A percentile compares a stretch with the other conserved stretches of the same genome.
Conservation (phyloP, 2,888 invertebrate genomes). For the Heliconius sara region DNA sequence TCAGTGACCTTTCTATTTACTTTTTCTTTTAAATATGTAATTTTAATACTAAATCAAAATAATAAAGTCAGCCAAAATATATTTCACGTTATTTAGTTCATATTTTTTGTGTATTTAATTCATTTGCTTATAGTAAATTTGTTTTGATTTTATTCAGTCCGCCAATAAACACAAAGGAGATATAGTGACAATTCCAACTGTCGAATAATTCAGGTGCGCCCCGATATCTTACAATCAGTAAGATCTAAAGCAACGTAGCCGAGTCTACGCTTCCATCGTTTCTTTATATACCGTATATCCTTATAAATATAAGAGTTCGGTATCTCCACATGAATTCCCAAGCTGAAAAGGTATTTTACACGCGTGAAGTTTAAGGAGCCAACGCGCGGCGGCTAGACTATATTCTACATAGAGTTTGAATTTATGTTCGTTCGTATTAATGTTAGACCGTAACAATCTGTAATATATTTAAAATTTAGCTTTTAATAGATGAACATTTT, state of each 20-base stretch:
- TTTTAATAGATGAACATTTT: neutral
- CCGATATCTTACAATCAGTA: conserved; percentile 78
- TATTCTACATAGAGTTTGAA: conserved; percentile 61
- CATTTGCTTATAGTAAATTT: conserved; percentile 66
- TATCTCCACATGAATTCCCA: conserved; percentile 78
- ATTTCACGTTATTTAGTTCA: conserved; percentile 11
- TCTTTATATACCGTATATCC: conserved; percentile 78
- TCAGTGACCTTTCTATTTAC: neutral
- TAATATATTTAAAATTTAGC: neutral
- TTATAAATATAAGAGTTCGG: conserved; percentile 81
- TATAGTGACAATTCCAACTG: conserved; percentile 76
- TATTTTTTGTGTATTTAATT: conserved; percentile 47
- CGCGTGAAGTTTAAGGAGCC: conserved; percentile 61
- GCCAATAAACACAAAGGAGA: conserved; percentile 68
- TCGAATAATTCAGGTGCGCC: conserved; percentile 79
- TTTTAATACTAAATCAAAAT: neutral
- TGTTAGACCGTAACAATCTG: neutral
- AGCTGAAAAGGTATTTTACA: conserved; percentile 81
- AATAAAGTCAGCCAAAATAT: neutral
- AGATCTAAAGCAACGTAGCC: conserved; percentile 72
- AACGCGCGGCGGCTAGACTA: conserved; percentile 55
- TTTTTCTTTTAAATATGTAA: neutral
- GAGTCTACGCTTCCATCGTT: conserved; percentile 69
- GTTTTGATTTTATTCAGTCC: conserved; percentile 55
- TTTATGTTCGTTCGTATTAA: conserved; percentile 42